A percentile compares a stretch with the other conserved stretches of the same genome.
phyloP scores from a whole-genome alignment of 1,140 invertebrate genomes.

The Caenorhabditis latens region DNA sequence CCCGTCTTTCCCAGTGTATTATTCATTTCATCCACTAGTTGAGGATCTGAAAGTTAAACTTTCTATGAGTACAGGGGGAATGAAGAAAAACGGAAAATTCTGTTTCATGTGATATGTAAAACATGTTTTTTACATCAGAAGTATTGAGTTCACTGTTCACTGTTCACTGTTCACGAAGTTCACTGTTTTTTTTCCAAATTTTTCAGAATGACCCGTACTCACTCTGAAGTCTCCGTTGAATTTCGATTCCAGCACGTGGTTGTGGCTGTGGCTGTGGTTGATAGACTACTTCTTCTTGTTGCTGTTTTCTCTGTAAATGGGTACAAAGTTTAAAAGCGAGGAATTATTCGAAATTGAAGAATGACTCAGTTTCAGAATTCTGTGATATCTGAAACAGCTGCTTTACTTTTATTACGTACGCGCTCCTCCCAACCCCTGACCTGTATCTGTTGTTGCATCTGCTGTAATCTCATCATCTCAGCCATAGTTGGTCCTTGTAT shows the following conservation, averaged over 20 bases:
- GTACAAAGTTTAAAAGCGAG: not conserved
- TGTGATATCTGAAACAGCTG: too few species aligned
- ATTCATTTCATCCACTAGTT: conserved; percentile 43
- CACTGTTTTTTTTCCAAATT: too few species aligned
- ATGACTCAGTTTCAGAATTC: too few species aligned
- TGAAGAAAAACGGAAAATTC: not conserved
- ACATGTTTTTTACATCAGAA: too few species aligned
- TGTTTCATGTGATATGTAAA: not conserved
- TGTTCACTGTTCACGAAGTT: too few species aligned
- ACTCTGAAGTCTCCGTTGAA: conserved; percentile 6
- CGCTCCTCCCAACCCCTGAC: too few species aligned
- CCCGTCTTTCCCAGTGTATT: conserved; percentile 43
- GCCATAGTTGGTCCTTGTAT: not conserved
- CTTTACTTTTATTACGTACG: too few species aligned
- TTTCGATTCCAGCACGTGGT: conserved; percentile 6
- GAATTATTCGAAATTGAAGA: too few species aligned
- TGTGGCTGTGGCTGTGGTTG: not conserved
- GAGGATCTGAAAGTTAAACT: conserved; percentile 44
- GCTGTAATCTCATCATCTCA: not conserved
- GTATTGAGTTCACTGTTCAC: too few species aligned
- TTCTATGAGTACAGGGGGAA: too few species aligned
- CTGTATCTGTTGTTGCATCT: not conserved
- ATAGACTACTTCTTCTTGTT: conserved; percentile 10
- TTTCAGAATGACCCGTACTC: not conserved
- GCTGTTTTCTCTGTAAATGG: not conserved